A percentile compares a stretch with the other conserved stretches of the same genome.
These are phyloP conservation scores for Brachypteracias leptosomus DNA, from an alignment of 2,113 vertebrate genomes.

Conservation along the genomic window DNA sequence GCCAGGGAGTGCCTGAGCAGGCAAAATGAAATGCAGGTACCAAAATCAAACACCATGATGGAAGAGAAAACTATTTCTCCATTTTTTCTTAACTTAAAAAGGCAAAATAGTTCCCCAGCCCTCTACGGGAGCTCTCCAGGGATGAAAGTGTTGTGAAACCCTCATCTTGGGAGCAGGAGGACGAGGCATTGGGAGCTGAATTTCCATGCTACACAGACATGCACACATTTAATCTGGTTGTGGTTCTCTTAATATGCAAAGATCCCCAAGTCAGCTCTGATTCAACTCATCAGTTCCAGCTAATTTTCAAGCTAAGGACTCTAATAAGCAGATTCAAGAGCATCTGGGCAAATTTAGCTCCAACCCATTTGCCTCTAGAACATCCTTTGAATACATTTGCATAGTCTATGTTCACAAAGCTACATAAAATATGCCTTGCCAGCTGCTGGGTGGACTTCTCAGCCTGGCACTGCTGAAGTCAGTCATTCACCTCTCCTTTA, in stretches of 20 bases:
- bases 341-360: slow-evolving; percentile 51
- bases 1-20: background rate
- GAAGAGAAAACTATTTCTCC: background rate
- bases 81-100: background rate
- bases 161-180: background rate
- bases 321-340: slow-evolving; percentile 40
- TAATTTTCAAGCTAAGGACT: slow-evolving; percentile 43
- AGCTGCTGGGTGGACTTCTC: background rate
- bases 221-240: background rate
- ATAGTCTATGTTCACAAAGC: slow-evolving; percentile 2
- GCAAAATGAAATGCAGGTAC: background rate
- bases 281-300: slow-evolving; percentile 36
- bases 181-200: background rate
- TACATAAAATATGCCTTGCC: background rate
- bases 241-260: slow-evolving; percentile 15
- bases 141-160: background rate
- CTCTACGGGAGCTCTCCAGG: background rate
- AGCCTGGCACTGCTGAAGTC: background rate
- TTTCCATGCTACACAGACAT: background rate
- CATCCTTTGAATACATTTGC: slow-evolving; percentile 52
- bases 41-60: background rate
- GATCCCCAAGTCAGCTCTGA: slow-evolving; percentile 12
- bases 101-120: background rate
- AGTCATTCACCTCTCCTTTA: background rate
- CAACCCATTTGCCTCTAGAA: slow-evolving; percentile 42